Evolutionary conservation across 1,140 invertebrate species (phyloP), one percentile per base, ranked within the genome.

Genomic region (Scylla paramamosain): DNA sequence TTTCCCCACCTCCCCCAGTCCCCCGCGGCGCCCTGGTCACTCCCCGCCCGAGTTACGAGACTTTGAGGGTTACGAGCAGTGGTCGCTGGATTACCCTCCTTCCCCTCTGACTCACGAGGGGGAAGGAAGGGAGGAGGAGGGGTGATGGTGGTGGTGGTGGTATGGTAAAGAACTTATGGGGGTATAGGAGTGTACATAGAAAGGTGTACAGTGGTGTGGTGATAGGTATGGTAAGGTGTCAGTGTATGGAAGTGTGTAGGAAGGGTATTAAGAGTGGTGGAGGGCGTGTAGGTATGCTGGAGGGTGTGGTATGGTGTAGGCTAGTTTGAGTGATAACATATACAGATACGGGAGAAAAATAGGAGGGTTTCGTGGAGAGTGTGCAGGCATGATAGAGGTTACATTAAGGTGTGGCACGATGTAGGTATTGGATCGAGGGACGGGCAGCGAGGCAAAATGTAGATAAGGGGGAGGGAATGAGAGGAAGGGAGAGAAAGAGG

Each of bases 21-120:
- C 67, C 67, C 67, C n/a, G 6, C 67, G 12, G 4, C 25, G 12
- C 67, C 67, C n/a, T n/a, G 6, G 12, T 77, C 67, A 7, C 67
- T 77, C n/a, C 67, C 52, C 52, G 52, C 10, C 67, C 8, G 20
- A 77, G 67, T 77, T 77, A 77, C 67, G 67, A 77, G 67, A 77
- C 67, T 77, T n/a, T n/a, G 67, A 77, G 67, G 67, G 67, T 77
- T 77, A 77, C 67, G 67, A 77, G 67, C 3, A 1, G 67, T 77
- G 67, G 67, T n/a, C 67, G 20, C n/a, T 20, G 67, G 67, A 77
- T 77, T 77, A n/a, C n/a, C 59, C 67, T 77, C 67, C 20, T 77
- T 77, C 67, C 67, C 67, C 67, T 77, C 67, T 77, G 67, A 77
- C 67, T 77, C 67, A 77, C 67, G 31, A 46, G n/a, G 86, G 86